Percentiles rank a stretch among this genome's conserved stretches.
These are phyloP conservation scores for Zaprionus ornatus DNA, from an alignment of 1,140 invertebrate species.

Conservation along the genomic window DNA sequence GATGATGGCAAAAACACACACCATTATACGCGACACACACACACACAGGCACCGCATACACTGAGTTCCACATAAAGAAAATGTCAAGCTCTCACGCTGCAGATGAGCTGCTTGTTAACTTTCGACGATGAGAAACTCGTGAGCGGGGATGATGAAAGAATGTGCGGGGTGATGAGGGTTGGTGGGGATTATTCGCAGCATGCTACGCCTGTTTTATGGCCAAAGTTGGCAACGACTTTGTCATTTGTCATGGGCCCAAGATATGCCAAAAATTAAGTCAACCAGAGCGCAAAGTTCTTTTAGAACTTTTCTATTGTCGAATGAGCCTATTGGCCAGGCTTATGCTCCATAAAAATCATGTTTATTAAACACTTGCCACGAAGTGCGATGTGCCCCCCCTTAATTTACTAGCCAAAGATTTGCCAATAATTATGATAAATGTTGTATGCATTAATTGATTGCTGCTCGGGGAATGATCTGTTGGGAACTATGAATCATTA, in stretches of 20 bases:
- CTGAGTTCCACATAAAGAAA: conserved; percentile 45
- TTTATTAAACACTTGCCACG: conserved; percentile 36
- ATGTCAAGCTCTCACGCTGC: conserved; percentile 41
- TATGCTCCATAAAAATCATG: conserved; percentile 42
- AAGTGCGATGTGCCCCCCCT: background rate
- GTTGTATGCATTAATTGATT: conserved; percentile 34
- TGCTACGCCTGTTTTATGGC: conserved; percentile 51
- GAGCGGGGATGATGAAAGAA: background rate
- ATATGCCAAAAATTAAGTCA: conserved; percentile 63
- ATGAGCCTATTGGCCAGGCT: conserved; percentile 1
- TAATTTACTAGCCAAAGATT: conserved; percentile 43
- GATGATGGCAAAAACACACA: conserved; percentile 62
- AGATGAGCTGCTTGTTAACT: conserved; percentile 42
- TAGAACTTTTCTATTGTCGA: conserved; percentile 52
- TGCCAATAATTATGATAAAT: conserved; percentile 64
- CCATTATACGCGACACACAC: conserved; percentile 28
- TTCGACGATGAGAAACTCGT: background rate
- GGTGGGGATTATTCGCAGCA: background rate
- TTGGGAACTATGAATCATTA: conserved; percentile 12
- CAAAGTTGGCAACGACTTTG: conserved; percentile 62
- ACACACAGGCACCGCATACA: conserved; percentile 24
- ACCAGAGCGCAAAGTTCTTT: conserved; percentile 45
- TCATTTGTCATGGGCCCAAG: conserved; percentile 62
- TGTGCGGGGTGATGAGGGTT: background rate
- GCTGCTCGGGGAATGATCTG: conserved; percentile 26